A percentile compares a stretch with the other conserved stretches of the same genome.
These are phyloP conservation scores for Volucella inflata DNA, from an alignment of 2,888 invertebrate genomes.

Conservation along the genomic window DNA sequence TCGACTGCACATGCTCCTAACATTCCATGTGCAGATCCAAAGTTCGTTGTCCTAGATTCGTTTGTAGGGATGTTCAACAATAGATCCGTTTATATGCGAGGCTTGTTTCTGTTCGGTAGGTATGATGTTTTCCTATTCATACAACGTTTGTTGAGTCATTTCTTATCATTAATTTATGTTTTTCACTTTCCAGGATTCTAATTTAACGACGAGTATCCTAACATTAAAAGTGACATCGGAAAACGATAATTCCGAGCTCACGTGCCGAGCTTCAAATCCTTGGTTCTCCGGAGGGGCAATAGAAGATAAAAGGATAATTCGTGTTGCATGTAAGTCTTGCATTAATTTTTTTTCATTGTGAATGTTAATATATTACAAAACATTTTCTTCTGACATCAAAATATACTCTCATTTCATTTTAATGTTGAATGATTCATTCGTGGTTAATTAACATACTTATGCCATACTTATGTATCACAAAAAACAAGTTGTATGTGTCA, in stretches of 20 bases:
- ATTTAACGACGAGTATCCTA: constrained; percentile 90
- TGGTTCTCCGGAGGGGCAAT: constrained; percentile 92
- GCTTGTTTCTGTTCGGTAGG: too few relatives aligned
- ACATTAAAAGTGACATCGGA: constrained; percentile 90
- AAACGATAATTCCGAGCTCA: constrained; percentile 92
- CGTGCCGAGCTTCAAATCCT: constrained; percentile 94
- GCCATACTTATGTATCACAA: neutral
- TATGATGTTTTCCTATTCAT: too few relatives aligned
- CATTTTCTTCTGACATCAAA: neutral
- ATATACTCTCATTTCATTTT: neutral
- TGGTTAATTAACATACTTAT: neutral
- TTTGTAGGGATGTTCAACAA: too few relatives aligned
- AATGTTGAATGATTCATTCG: neutral
- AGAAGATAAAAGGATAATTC: constrained; percentile 90
- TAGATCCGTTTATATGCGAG: too few relatives aligned
- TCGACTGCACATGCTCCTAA: too few relatives aligned
- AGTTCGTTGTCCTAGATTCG: too few relatives aligned
- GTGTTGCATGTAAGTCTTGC: constrained; percentile 91
- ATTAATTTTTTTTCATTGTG: neutral
- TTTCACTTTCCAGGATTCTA: constrained; percentile 80
- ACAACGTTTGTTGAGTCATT: too few relatives aligned
- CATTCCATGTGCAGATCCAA: too few relatives aligned
- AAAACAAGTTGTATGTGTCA: neutral
- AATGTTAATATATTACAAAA: neutral
- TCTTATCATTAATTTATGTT: neutral